These are phyloP conservation scores for Temnothorax unifasciatus DNA, from an alignment of 2,888 invertebrate genomes.

Conservation along the genomic window DNA sequence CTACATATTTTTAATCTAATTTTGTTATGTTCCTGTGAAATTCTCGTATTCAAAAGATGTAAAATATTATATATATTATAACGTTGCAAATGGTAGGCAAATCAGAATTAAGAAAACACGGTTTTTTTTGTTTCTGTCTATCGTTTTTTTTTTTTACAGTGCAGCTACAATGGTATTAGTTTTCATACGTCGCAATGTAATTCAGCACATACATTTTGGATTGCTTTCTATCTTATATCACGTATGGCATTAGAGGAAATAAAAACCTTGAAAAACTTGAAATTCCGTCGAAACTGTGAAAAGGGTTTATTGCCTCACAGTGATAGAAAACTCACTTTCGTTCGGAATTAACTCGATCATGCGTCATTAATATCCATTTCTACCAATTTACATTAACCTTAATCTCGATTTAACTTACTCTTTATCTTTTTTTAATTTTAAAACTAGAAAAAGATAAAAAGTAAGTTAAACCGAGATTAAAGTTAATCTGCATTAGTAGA, in stretches of 20 bases:
- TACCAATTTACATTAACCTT: too few species aligned
- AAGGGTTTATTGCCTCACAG: slow-evolving; percentile 42
- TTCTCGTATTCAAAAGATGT: not conserved
- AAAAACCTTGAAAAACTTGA: slow-evolving; percentile 12
- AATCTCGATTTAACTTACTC: too few species aligned
- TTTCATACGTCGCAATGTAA: not conserved
- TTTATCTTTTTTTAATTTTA: too few species aligned
- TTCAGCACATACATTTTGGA: slow-evolving; percentile 1
- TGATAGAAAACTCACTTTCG: not conserved
- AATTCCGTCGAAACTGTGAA: slow-evolving; percentile 51
- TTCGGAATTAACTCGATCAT: not conserved
- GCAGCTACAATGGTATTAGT: not conserved
- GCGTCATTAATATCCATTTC: not conserved
- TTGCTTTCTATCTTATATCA: not conserved
- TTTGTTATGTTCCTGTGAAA: not conserved
- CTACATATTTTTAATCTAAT: not conserved
- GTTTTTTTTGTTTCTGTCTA: too few species aligned
- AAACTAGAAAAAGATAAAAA: too few species aligned
- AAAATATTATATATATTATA: not conserved
- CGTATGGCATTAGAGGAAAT: not conserved
- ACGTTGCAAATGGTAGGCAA: not conserved
- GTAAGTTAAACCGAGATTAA: too few species aligned
- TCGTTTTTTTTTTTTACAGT: not conserved
- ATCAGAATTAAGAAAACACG: not conserved
- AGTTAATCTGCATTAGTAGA: too few species aligned